phyloP scores from a whole-genome alignment of 2,888 invertebrate genomes.

The Agelastica alni region DNA sequence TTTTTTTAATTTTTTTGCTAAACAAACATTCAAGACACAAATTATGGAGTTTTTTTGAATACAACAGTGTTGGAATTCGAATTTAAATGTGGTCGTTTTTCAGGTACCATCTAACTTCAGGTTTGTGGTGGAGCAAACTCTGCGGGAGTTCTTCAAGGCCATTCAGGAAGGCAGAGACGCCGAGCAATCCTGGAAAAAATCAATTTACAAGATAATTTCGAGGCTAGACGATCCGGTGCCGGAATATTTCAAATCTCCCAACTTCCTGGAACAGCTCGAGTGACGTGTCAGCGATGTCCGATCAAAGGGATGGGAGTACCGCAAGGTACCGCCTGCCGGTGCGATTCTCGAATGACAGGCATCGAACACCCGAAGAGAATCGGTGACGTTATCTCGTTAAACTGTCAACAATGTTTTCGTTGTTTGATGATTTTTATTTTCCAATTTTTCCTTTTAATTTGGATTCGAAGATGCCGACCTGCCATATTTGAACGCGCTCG shows the following conservation, averaged over 20 bases:
- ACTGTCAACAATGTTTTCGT: conserved; percentile 54
- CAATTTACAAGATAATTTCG: conserved; percentile 99
- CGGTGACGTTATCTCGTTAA: conserved; percentile 53
- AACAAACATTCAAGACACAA: too few species aligned
- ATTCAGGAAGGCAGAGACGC: conserved; percentile 95
- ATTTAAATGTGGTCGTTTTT: conserved; percentile 24
- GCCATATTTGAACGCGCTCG: conserved; percentile 48
- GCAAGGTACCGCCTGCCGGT: conserved; percentile 43
- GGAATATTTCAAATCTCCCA: conserved; percentile 99
- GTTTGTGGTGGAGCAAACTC: conserved; percentile 95
- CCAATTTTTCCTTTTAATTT: too few species aligned
- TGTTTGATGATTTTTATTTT: too few species aligned
- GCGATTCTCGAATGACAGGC: conserved; percentile 28
- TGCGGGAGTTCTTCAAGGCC: conserved; percentile 98
- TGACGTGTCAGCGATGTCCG: conserved; percentile 58
- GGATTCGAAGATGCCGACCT: conserved; percentile 49
- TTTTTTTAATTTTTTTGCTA: conserved; percentile 18
- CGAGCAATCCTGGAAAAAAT: conserved; percentile 99
- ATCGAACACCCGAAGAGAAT: conserved; percentile 49
- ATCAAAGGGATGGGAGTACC: conserved; percentile 48
- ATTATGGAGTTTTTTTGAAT: too few species aligned
- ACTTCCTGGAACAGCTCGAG: conserved; percentile 98
- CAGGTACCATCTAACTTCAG: conserved; percentile 98
- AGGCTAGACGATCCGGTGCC: conserved; percentile 98
- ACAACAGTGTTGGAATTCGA: not conserved